These are phyloP conservation scores for Anthopleura xanthogrammica DNA, from an alignment of 92 coral and sea anemone species.

Conservation along the genomic window DNA sequence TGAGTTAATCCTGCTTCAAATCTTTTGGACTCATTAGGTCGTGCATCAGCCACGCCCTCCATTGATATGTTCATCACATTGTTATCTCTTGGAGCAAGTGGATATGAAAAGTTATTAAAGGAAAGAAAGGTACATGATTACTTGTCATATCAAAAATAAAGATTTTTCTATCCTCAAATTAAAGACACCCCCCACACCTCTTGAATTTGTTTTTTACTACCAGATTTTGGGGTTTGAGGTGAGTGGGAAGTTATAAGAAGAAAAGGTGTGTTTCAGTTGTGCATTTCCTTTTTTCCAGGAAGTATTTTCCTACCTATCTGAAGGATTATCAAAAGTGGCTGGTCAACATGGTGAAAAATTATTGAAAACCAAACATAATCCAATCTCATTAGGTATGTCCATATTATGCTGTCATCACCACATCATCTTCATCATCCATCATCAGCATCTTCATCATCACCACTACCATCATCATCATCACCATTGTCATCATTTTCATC, in stretches of 20 bases:
- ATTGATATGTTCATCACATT: constrained; percentile 89
- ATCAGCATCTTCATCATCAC: no score
- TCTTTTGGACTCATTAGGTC: constrained; percentile 52
- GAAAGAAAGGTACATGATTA: constrained; percentile 67
- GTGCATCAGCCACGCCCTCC: constrained; percentile 96
- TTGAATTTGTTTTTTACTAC: no score
- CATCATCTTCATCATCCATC: background rate
- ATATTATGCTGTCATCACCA: background rate
- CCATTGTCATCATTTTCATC: no score
- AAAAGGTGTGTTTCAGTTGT: background rate
- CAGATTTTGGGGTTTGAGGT: no score
- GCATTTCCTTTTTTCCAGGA: constrained; percentile 49
- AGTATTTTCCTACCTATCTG: constrained; percentile 79
- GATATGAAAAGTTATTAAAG: constrained; percentile 77
- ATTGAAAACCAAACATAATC: constrained; percentile 84
- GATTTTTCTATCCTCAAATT: background rate
- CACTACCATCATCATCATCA: no score
- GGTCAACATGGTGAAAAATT: constrained; percentile 76
- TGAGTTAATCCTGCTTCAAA: background rate
- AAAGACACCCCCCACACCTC: no score
- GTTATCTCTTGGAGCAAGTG: constrained; percentile 78
- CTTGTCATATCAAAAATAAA: background rate
- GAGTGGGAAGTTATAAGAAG: background rate
- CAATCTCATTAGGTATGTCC: constrained; percentile 87
- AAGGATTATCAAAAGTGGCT: constrained; percentile 82